Percentiles rank a stretch among this genome's conserved stretches.
Evolutionary conservation across 2,888 invertebrate genomes (phyloP).

Genomic region (Ectemnius lituratus): DNA sequence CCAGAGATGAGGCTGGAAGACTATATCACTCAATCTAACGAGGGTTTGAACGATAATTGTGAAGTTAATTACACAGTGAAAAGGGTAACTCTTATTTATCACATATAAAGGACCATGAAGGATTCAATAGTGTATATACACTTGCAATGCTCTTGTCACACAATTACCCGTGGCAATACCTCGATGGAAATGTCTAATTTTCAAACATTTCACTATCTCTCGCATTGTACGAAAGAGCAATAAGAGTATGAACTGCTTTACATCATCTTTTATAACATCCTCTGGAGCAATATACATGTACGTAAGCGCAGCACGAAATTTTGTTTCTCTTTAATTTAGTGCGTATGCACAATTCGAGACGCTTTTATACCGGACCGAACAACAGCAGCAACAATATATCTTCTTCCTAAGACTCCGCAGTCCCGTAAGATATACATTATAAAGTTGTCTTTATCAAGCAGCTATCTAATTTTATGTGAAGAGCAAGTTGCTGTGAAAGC

Average conservation of each 20-base stretch:
- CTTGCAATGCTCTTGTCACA: slow-evolving; percentile 32
- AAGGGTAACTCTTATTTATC: slow-evolving; percentile 6
- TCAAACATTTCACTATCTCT: slow-evolving; percentile 31
- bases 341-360: slow-evolving; percentile 14
- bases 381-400: slow-evolving; percentile 10
- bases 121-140: slow-evolving; percentile 52
- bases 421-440: slow-evolving; percentile 21
- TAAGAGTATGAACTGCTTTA: slow-evolving; percentile 34
- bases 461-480: slow-evolving; percentile 26
- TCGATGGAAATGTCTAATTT: slow-evolving; percentile 21
- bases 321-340: slow-evolving; percentile 15
- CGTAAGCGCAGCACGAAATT: slow-evolving; percentile 6
- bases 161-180: slow-evolving; percentile 22
- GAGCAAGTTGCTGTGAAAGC: slow-evolving; percentile 17
- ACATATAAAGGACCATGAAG: slow-evolving; percentile 39
- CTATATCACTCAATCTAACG: too few relatives aligned
- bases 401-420: slow-evolving; percentile 28
- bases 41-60: too few relatives aligned
- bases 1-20: too few relatives aligned
- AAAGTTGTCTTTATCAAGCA: slow-evolving; percentile 20
- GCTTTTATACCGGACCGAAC: slow-evolving; percentile 17
- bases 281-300: slow-evolving; percentile 19
- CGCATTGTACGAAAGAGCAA: slow-evolving; percentile 27
- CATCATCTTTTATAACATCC: slow-evolving; percentile 19
- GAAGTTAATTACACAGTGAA: too few relatives aligned